Evolutionary conservation across 2,797 vertebrate genomes (phyloP).

Genomic region (Buceros bicornis): DNA sequence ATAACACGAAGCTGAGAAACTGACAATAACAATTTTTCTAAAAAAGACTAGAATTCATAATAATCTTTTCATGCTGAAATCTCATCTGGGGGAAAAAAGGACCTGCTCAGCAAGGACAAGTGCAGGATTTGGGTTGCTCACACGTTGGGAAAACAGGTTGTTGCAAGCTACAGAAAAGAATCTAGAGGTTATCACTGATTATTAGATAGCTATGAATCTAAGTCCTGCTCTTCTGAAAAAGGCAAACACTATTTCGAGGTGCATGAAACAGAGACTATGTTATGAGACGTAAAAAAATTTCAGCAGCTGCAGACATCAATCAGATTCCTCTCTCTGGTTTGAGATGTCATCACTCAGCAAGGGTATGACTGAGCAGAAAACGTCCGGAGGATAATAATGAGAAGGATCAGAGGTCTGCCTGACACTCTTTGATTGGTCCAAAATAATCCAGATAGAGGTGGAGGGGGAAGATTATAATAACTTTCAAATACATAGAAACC

Average conservation of each 20-base stretch:
- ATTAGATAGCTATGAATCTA: neutral
- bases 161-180: neutral
- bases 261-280: neutral
- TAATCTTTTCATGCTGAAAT: neutral
- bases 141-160: neutral
- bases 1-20: neutral
- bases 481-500: neutral
- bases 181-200: neutral
- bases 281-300: neutral
- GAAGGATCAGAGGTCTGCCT: neutral
- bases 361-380: neutral
- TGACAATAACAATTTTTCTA: neutral
- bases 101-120: neutral
- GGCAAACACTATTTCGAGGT: neutral
- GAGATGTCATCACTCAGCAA: neutral
- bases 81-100: too few species aligned
- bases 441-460: neutral
- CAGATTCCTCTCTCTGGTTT: neutral
- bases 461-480: neutral
- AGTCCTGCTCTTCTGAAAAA: neutral
- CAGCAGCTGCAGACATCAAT: neutral
- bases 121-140: neutral
- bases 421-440: neutral
- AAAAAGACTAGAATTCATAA: neutral
- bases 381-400: neutral